Percentiles rank a stretch among this genome's conserved stretches.
Conservation (phyloP, 2,888 invertebrate genomes). For the Alsophila aescularia region DNA sequence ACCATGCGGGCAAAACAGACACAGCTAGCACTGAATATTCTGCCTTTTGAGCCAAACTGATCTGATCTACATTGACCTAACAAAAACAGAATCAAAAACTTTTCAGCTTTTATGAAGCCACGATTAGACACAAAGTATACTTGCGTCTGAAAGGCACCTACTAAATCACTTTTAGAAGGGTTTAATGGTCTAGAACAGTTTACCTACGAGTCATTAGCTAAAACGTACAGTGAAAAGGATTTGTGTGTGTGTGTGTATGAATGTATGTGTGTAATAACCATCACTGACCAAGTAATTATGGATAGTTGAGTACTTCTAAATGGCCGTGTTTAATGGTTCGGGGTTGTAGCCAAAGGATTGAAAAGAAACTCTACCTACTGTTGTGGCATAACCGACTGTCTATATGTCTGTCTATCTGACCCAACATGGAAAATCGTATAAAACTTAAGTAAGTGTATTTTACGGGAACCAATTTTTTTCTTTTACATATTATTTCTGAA, state of each 20-base stretch:
- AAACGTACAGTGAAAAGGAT: constrained; percentile 15
- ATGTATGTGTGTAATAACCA: constrained; percentile 3
- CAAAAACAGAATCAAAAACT: neutral
- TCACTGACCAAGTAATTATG: neutral
- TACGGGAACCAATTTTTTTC: too few relatives aligned
- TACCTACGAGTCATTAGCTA: constrained; percentile 29
- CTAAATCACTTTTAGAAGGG: constrained; percentile 30
- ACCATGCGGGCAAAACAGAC: too few relatives aligned
- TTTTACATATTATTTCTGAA: too few relatives aligned
- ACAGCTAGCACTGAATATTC: neutral
- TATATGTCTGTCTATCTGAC: too few relatives aligned
- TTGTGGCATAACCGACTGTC: too few relatives aligned
- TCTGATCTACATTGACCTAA: neutral
- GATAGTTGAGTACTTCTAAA: neutral
- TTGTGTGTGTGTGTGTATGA: constrained; percentile 5
- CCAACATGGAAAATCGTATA: too few relatives aligned
- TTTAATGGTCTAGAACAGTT: constrained; percentile 26
- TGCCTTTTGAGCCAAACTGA: too few relatives aligned
- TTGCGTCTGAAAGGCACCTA: constrained; percentile 17
- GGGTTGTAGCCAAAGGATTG: too few relatives aligned
- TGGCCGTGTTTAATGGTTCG: neutral
- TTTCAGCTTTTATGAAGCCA: constrained; percentile 6
- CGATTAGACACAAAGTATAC: constrained; percentile 14
- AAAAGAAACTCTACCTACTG: too few relatives aligned
- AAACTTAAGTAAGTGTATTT: too few relatives aligned